Evolutionary conservation across 2,888 invertebrate species (phyloP).

Genomic region (Metalampra italica): DNA sequence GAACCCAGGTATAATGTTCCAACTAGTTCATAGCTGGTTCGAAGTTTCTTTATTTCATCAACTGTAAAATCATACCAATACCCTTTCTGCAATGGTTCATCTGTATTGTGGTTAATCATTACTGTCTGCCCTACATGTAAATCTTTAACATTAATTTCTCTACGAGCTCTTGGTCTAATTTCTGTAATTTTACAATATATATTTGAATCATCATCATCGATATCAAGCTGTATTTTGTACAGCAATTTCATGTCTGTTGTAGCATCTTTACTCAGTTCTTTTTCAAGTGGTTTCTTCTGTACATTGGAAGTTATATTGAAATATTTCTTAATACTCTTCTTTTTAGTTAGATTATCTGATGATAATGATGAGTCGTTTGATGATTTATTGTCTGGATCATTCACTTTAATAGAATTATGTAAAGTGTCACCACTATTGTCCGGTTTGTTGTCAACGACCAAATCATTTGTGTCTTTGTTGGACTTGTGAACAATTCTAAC

Average conservation of each 20-base stretch:
- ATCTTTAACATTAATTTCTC: conserved; percentile 69
- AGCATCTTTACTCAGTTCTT: conserved; percentile 11
- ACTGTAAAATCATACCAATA: conserved; percentile 84
- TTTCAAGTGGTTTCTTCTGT: conserved; percentile 26
- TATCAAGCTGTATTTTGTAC: conserved; percentile 61
- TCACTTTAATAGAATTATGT: no score
- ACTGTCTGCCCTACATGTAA: conserved; percentile 80
- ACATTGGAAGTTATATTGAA: conserved; percentile 39
- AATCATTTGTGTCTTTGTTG: conserved; percentile 3
- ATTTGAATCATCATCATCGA: conserved; percentile 56
- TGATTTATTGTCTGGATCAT: conserved; percentile 44
- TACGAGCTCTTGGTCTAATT: conserved; percentile 83
- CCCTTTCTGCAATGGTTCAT: conserved; percentile 82
- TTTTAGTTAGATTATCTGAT: conserved; percentile 26
- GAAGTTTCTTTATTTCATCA: conserved; percentile 55
- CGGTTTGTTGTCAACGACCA: conserved; percentile 13
- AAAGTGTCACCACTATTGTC: no score
- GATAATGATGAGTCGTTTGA: conserved; percentile 23
- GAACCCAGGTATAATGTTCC: conserved; percentile 81
- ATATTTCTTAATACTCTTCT: conserved; percentile 45
- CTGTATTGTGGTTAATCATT: conserved; percentile 87
- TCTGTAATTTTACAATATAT: conserved; percentile 66
- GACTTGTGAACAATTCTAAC: conserved; percentile 69
- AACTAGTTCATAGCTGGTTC: conserved; percentile 55
- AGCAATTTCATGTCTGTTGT: conserved; percentile 49